phyloP scores from a whole-genome alignment of 1,140 invertebrate genomes.

The Heliconius congener region DNA sequence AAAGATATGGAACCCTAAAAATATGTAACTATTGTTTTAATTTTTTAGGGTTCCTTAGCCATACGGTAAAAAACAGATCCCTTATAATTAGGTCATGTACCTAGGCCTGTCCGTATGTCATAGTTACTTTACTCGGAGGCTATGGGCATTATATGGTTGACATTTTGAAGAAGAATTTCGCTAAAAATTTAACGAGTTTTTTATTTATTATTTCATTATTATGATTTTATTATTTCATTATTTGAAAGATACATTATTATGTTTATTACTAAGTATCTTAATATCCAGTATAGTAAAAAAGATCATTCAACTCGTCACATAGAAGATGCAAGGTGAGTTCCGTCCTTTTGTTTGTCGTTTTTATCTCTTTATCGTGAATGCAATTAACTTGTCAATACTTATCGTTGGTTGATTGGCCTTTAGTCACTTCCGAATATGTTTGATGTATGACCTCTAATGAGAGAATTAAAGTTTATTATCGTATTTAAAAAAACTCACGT shows the following conservation, averaged over 20 bases:
- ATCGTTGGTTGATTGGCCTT: constrained; percentile 70
- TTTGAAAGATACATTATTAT: not conserved
- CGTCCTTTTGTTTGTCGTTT: constrained; percentile 60
- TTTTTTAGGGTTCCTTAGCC: too few relatives aligned
- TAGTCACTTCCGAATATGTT: constrained; percentile 70
- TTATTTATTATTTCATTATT: not conserved
- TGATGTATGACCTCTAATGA: constrained; percentile 51
- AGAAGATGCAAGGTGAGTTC: constrained; percentile 45
- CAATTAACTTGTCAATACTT: constrained; percentile 60
- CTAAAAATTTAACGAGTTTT: not conserved
- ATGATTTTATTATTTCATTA: not conserved
- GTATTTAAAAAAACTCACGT: not conserved
- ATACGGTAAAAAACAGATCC: too few relatives aligned
- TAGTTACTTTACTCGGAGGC: too few relatives aligned
- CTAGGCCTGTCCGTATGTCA: too few relatives aligned
- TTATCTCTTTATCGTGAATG: constrained; percentile 45
- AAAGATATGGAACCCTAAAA: too few relatives aligned
- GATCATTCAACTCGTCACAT: not conserved
- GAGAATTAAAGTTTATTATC: too few relatives aligned
- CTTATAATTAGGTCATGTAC: too few relatives aligned
- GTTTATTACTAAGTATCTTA: not conserved
- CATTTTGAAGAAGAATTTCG: too few relatives aligned
- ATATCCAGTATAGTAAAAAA: not conserved
- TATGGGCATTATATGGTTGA: too few relatives aligned
- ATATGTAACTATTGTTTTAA: too few relatives aligned